Evolutionary conservation across 2,113 vertebrate species (phyloP).

Genomic region (Alces alces): DNA sequence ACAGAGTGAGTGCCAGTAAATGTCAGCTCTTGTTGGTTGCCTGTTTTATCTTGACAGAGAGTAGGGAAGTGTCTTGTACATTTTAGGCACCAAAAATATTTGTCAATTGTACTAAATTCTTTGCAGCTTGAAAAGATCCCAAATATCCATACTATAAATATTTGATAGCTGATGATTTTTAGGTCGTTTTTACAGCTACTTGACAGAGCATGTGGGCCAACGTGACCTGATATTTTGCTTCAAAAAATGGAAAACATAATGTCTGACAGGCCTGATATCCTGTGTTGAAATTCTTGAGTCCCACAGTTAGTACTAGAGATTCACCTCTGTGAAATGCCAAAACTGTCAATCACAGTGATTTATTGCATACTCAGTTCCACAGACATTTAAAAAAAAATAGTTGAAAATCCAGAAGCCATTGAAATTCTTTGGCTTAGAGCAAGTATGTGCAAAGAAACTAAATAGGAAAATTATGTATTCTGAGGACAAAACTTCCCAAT

Average conservation of each 20-base stretch:
- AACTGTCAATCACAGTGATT: conserved; percentile 63
- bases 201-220: conserved; percentile 1
- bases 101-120: not conserved
- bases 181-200: conserved; percentile 31
- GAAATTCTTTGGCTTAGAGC: conserved; percentile 57
- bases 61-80: not conserved
- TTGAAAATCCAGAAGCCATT: conserved; percentile 49
- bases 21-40: not conserved
- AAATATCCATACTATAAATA: conserved; percentile 20
- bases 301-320: conserved; percentile 34
- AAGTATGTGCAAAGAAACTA: not conserved
- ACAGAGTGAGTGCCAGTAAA: not conserved
- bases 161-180: conserved; percentile 39
- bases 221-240: conserved; percentile 40
- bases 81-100: conserved; percentile 20
- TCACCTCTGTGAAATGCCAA: conserved; percentile 47
- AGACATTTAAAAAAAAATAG: conserved; percentile 43
- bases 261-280: conserved; percentile 50
- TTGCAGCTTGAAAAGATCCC: not conserved
- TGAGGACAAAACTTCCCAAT: conserved; percentile 34
- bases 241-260: conserved; percentile 50
- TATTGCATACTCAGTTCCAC: conserved; percentile 33
- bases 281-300: conserved; percentile 4
- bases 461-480: conserved; percentile 58
- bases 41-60: conserved; percentile 4